These are phyloP conservation scores for Phanerotoma sp. DNA, from an alignment of 2,888 invertebrate genomes.

Conservation along the genomic window DNA sequence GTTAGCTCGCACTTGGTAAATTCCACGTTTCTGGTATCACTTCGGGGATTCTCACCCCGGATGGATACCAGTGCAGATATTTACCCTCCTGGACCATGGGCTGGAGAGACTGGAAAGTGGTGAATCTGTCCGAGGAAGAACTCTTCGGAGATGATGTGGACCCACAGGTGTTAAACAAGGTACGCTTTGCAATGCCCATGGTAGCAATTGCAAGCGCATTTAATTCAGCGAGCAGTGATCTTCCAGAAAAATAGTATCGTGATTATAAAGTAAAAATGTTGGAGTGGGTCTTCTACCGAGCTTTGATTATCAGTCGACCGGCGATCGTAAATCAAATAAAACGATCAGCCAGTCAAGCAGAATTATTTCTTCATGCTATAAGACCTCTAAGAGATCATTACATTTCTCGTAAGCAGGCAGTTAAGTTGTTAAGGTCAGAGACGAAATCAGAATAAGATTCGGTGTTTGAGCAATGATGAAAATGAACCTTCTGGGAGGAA, in stretches of 20 bases:
- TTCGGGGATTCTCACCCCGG: too few relatives aligned
- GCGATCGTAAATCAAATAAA: neutral
- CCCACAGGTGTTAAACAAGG: conserved; percentile 35
- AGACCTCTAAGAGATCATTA: neutral
- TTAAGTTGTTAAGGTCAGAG: too few relatives aligned
- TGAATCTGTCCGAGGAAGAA: conserved; percentile 22
- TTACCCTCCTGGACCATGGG: too few relatives aligned
- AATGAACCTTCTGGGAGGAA: too few relatives aligned
- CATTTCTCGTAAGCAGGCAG: neutral
- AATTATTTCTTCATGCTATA: neutral
- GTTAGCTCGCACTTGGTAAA: too few relatives aligned
- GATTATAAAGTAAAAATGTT: conserved; percentile 36
- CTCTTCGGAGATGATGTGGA: conserved; percentile 29
- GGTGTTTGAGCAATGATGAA: too few relatives aligned
- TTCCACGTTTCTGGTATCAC: too few relatives aligned
- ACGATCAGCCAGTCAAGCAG: neutral
- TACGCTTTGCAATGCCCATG: conserved; percentile 38
- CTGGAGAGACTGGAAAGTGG: conserved; percentile 27
- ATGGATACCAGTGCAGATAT: too few relatives aligned
- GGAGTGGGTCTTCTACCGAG: conserved; percentile 36
- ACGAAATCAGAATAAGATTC: too few relatives aligned
- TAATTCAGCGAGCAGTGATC: conserved; percentile 39
- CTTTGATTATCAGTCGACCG: conserved; percentile 13
- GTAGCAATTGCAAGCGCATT: conserved; percentile 35
- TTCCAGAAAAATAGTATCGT: conserved; percentile 35